Conservation (phyloP, 2,113 vertebrate species). For the Zosterops pallidus region DNA sequence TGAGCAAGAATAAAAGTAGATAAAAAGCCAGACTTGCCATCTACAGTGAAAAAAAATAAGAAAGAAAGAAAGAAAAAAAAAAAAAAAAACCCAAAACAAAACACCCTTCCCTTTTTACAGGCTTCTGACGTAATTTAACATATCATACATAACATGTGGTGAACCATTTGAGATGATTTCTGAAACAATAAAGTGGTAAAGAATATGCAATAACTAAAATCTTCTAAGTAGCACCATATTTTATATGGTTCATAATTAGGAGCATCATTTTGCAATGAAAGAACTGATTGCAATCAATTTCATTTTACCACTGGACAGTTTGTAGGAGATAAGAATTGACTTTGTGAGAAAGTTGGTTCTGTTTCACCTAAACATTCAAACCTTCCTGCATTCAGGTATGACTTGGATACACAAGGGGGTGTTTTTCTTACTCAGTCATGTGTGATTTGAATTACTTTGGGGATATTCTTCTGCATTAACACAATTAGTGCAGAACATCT, state of each 20-base stretch:
- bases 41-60: not conserved
- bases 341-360: not conserved
- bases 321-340: not conserved
- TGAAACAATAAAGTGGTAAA: not conserved
- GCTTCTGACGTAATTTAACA: not conserved
- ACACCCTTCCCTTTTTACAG: not conserved
- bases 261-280: not conserved
- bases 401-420: not conserved
- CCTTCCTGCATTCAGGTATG: not conserved
- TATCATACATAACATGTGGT: not conserved
- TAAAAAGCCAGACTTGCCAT: not conserved
- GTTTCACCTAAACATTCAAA: not conserved
- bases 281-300: not conserved
- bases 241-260: not conserved
- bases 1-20: not conserved
- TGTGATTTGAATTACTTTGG: not conserved
- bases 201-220: not conserved
- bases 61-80: not conserved
- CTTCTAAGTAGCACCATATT: not conserved
- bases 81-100: not conserved
- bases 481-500: not conserved
- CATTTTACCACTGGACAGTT: not conserved
- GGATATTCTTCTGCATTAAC: not conserved
- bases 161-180: not conserved
- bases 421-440: not conserved